Percentiles rank a stretch among this genome's conserved stretches.
phyloP scores from a whole-genome alignment of 1,140 invertebrate genomes.

The Phymorhynchus buccinoides region DNA sequence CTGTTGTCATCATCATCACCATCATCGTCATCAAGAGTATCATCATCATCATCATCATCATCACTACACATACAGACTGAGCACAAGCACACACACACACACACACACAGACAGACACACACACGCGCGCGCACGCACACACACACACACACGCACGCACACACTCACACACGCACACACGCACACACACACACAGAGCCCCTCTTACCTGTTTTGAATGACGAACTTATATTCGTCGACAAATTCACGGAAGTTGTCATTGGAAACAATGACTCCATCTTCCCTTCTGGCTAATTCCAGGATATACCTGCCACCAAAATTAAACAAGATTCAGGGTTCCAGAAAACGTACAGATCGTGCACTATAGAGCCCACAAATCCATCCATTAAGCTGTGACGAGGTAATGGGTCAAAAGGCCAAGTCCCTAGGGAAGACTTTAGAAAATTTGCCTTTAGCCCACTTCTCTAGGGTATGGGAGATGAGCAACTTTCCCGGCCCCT shows the following conservation, averaged over 20 bases:
- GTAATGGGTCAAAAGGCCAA: no score
- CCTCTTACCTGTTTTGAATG: neutral
- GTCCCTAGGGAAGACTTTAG: no score
- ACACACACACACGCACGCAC: slow-evolving; percentile 7
- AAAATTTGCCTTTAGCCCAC: no score
- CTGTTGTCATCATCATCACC: no score
- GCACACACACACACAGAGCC: neutral
- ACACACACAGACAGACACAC: neutral
- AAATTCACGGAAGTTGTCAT: neutral
- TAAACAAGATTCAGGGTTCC: no score
- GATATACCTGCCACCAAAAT: no score
- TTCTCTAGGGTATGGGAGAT: no score
- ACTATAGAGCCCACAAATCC: no score
- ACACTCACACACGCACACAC: neutral
- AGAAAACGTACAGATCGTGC: no score
- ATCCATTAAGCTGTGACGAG: no score
- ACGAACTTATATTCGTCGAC: neutral
- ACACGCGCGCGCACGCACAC: neutral
- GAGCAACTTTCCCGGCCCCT: no score
- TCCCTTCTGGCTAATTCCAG: no score
- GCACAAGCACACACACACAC: neutral
- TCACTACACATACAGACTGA: neutral
- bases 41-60: neutral
- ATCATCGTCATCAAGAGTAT: neutral
- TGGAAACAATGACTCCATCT: neutral